phyloP scores from a whole-genome alignment of 2,797 vertebrate species.

The Mycteria americana region DNA sequence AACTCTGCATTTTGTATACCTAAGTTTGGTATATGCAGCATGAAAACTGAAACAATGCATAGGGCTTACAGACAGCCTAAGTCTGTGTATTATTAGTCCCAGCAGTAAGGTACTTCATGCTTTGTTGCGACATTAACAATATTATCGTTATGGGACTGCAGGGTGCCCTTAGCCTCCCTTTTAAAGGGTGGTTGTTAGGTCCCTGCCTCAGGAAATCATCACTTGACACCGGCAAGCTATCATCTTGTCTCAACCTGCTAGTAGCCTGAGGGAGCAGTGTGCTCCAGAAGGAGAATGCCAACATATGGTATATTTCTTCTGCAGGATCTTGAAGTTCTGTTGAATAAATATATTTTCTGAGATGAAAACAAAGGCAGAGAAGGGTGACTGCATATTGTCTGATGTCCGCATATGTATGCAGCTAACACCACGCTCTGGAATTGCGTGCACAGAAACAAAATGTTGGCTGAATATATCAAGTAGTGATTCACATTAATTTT shows the following conservation, averaged over 20 bases:
- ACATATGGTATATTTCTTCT: neutral
- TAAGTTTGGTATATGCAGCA: neutral
- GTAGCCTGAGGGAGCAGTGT: neutral
- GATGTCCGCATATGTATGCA: neutral
- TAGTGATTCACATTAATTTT: neutral
- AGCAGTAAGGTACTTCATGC: neutral
- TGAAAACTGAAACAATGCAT: neutral
- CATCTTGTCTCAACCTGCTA: neutral
- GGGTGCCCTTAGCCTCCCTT: neutral
- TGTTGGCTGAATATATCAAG: neutral
- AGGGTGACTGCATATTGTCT: neutral
- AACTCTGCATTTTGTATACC: neutral
- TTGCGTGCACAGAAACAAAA: neutral
- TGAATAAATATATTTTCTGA: neutral
- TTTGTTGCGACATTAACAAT: neutral
- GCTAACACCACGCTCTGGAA: neutral
- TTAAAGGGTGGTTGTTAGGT: neutral
- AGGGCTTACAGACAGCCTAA: neutral
- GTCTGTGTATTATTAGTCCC: neutral
- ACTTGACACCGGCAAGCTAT: neutral
- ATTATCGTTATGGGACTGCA: neutral
- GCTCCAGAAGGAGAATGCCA: neutral
- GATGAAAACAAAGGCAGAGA: neutral
- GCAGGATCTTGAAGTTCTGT: neutral
- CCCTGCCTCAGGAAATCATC: neutral